Evolutionary conservation across 1,140 invertebrate genomes (phyloP), one percentile per base, ranked within the genome.

Genomic region (Paraescarpia echinospica): DNA sequence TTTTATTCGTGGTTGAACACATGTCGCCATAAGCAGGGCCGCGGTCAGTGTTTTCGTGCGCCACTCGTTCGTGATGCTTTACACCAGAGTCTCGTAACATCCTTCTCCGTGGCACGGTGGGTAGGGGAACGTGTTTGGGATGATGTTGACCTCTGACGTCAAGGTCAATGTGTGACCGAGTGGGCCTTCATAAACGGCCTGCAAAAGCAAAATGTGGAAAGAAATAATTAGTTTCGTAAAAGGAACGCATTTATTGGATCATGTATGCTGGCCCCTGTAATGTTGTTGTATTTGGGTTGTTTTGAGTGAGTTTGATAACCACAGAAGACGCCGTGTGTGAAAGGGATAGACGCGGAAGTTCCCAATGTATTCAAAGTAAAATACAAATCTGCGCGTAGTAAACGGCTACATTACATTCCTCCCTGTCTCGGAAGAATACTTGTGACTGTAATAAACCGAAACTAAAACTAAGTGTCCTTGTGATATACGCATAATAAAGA

Each of bases 141-240:
- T 77, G 6, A 77, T 77, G 22, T 77, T 77, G 59, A 77, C 59
- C 27, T 77, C 59, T 77, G 59, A 92, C 51, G 91, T 92, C 59
- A 77, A 77, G 14, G 59, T 77, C 59, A 77, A 27, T 8, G 59
- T 8, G 59, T 77, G 59, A 77, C 59, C 59, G 2, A 77, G 2
- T 22, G 59, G 59, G 18, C 59, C 59, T 2, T 77, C 22, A 27
- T 77, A 77, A 77, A 77, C 59, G 27, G 59, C 59, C 59, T 77
- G 59, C 12, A 27, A 77, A 77, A 18, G 59, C 5, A 1, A 31
- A 18, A 18, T 22, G 18, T 18, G 2, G 27, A 77, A 77, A 22
- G 59, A 27, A 77, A 77, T 22, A 31, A 18, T 77, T 1, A 1
- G 59, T 77, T 22, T 18, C 14, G 22, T 2, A 1, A 22, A 77